Conservation (phyloP, 2,888 invertebrate species). For the Lagria hirta region DNA sequence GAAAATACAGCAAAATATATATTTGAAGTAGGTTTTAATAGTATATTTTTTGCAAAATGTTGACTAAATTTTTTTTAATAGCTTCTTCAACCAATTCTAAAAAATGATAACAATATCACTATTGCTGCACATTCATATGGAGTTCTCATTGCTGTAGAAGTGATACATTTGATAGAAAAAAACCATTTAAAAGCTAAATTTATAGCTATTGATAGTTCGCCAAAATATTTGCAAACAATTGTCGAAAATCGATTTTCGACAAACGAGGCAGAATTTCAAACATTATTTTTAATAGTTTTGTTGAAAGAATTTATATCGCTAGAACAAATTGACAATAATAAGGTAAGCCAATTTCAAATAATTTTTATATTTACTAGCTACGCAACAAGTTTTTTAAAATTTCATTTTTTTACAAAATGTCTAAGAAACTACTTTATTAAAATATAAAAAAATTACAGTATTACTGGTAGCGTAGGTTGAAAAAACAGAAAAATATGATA, state of each 20-base stretch:
- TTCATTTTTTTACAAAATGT: no score
- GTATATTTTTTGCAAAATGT: no score
- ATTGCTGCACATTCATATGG: slow-evolving; percentile 13
- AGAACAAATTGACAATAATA: no score
- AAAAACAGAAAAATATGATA: no score
- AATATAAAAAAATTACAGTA: no score
- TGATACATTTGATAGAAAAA: slow-evolving; percentile 5
- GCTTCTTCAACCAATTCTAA: not conserved
- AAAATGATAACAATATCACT: not conserved
- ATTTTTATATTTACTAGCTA: no score
- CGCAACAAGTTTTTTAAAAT: not conserved
- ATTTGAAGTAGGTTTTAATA: no score
- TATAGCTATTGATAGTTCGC: slow-evolving; percentile 10
- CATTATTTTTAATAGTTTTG: not conserved
- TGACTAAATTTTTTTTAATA: slow-evolving; percentile 41
- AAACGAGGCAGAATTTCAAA: slow-evolving; percentile 2
- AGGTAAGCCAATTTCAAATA: no score
- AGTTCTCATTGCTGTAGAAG: slow-evolving; percentile 6
- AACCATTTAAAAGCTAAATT: slow-evolving; percentile 5
- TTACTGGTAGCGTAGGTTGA: no score
- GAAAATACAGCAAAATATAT: no score
- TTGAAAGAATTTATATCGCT: slow-evolving; percentile 1
- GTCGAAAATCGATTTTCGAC: not conserved
- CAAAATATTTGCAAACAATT: not conserved
- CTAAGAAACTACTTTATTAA: no score